These are phyloP conservation scores for Vimba vimba DNA, from an alignment of 2,113 vertebrate genomes.

Conservation along the genomic window DNA sequence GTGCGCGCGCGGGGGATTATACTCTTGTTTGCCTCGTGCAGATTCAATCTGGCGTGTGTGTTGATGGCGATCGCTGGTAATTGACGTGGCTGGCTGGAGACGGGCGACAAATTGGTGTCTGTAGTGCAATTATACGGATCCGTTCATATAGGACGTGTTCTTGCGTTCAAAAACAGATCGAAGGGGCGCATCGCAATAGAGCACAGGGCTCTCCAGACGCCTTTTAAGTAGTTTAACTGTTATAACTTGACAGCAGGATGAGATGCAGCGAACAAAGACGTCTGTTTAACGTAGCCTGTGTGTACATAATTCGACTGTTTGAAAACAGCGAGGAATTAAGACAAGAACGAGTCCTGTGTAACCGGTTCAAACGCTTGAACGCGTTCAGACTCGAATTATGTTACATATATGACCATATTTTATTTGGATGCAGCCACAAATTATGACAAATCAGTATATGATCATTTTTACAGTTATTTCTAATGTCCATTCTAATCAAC, in stretches of 20 bases:
- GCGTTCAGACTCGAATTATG: not conserved
- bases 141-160: not conserved
- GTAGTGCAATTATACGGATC: constrained; percentile 21
- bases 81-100: constrained; percentile 44
- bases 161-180: not conserved
- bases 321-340: not conserved
- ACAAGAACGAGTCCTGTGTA: not conserved
- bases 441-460: not conserved
- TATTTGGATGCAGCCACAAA: not conserved
- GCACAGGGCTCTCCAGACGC: not conserved
- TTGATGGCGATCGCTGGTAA: constrained; percentile 45
- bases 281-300: not conserved
- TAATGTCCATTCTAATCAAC: not conserved
- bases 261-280: not conserved
- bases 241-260: not conserved
- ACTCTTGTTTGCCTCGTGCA: constrained; percentile 60
- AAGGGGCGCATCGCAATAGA: not conserved
- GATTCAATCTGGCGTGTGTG: constrained; percentile 16
- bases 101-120: constrained; percentile 42
- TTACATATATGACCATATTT: not conserved
- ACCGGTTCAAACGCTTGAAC: not conserved
- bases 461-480: not conserved
- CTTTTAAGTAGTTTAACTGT: not conserved
- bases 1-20: constrained; percentile 73
- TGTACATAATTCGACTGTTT: not conserved